Conservation (phyloP, 1,140 invertebrate genomes). For the Andricus grossulariae region DNA sequence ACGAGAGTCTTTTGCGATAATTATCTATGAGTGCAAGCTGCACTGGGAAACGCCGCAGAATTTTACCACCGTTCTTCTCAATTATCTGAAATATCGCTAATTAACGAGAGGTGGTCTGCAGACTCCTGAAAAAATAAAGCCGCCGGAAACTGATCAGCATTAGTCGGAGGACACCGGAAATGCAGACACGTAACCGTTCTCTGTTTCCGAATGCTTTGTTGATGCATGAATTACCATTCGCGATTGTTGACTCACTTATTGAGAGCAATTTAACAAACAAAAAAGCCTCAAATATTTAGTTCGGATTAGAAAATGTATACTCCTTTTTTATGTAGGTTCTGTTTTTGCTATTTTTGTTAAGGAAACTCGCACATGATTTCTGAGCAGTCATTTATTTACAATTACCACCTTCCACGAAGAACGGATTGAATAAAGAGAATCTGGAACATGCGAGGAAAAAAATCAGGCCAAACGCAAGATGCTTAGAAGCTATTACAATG, state of each 20-base stretch:
- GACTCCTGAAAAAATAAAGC: slow-evolving; percentile 37
- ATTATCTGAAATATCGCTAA: neutral
- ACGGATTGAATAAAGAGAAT: neutral
- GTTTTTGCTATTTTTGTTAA: slow-evolving; percentile 7
- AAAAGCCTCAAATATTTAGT: too few relatives aligned
- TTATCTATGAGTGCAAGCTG: neutral
- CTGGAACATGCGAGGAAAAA: slow-evolving; percentile 22
- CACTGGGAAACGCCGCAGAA: neutral
- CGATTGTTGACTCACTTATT: neutral
- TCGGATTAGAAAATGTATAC: neutral
- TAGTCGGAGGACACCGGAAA: slow-evolving; percentile 55
- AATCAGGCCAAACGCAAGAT: neutral
- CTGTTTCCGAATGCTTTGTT: slow-evolving; percentile 11
- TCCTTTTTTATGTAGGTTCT: neutral
- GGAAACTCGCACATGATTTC: neutral
- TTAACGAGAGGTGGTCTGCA: neutral
- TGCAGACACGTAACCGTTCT: slow-evolving; percentile 25
- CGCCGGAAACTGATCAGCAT: slow-evolving; percentile 52
- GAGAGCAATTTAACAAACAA: too few relatives aligned
- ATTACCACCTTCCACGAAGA: slow-evolving; percentile 19
- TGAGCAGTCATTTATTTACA: slow-evolving; percentile 27
- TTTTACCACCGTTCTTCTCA: slow-evolving; percentile 1
- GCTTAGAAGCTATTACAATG: slow-evolving; percentile 5
- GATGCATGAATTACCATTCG: neutral
- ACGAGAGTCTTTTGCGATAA: slow-evolving; percentile 7